A percentile compares a stretch with the other conserved stretches of the same genome.
phyloP scores from a whole-genome alignment of 1,140 invertebrate species.

The Coelopa frigida region DNA sequence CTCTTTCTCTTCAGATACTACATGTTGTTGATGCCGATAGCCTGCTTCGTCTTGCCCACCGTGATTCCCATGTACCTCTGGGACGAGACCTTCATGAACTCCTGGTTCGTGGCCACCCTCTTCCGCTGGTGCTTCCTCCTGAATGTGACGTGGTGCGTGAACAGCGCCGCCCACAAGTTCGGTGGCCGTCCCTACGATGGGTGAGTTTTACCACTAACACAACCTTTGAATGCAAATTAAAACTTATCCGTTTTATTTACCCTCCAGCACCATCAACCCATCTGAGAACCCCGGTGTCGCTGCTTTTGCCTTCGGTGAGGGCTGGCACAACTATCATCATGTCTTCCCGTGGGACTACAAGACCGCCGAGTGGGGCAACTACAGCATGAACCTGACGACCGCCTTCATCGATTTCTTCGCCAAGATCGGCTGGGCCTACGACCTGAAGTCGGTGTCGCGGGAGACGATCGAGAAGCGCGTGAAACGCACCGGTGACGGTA shows the following conservation, averaged over 20 bases:
- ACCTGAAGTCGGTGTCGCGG: slow-evolving; percentile 68
- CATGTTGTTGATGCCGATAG: slow-evolving; percentile 63
- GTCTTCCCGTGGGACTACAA: slow-evolving; percentile 89
- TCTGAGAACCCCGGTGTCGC: slow-evolving; percentile 61
- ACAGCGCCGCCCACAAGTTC: slow-evolving; percentile 85
- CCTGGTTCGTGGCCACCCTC: slow-evolving; percentile 72
- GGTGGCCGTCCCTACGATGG: slow-evolving; percentile 84
- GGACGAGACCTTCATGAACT: slow-evolving; percentile 68
- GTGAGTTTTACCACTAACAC: slow-evolving; percentile 46
- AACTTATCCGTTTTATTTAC: slow-evolving; percentile 6
- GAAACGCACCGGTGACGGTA: slow-evolving; percentile 65
- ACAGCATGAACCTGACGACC: slow-evolving; percentile 69
- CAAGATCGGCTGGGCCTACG: slow-evolving; percentile 76
- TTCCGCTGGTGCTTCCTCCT: slow-evolving; percentile 76
- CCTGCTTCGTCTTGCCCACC: slow-evolving; percentile 80
- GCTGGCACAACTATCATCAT: slow-evolving; percentile 93
- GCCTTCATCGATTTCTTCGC: slow-evolving; percentile 76
- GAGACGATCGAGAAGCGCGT: slow-evolving; percentile 60
- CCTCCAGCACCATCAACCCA: slow-evolving; percentile 59
- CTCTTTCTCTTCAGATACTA: slow-evolving; percentile 61
- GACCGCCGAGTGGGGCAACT: slow-evolving; percentile 69
- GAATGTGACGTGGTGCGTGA: slow-evolving; percentile 90
- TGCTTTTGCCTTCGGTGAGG: slow-evolving; percentile 65
- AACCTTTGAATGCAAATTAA: background rate
- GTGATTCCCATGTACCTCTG: slow-evolving; percentile 72